phyloP scores from a whole-genome alignment of 2,797 vertebrate genomes.

The Cynodonichthys magdalenae region DNA sequence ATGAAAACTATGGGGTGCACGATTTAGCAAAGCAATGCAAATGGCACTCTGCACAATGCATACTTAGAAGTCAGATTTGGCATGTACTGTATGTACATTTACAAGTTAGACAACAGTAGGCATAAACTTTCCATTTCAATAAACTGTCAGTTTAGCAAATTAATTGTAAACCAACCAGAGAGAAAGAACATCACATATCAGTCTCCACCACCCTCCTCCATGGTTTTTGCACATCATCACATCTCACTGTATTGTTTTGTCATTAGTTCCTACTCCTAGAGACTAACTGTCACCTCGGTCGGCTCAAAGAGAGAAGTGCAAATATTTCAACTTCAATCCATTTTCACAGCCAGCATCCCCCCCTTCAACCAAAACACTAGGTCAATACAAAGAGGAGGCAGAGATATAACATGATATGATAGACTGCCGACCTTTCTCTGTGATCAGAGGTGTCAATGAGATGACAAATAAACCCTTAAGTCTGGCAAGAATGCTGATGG shows the following conservation, averaged over 20 bases:
- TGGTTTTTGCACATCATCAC: constrained; percentile 34
- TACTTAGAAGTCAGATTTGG: too few species aligned
- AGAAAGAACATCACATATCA: too few species aligned
- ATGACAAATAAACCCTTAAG: constrained; percentile 79
- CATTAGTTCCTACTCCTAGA: constrained; percentile 43
- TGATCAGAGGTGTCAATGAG: constrained; percentile 69
- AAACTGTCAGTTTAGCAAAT: too few species aligned
- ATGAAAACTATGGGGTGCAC: too few species aligned
- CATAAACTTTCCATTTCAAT: too few species aligned
- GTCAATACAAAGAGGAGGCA: constrained; percentile 65
- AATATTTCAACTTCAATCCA: constrained; percentile 55
- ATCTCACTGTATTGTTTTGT: constrained; percentile 41
- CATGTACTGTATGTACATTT: too few species aligned
- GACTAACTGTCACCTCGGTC: constrained; percentile 49
- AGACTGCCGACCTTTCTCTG: constrained; percentile 76
- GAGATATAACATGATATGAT: constrained; percentile 73
- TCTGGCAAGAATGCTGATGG: constrained; percentile 66
- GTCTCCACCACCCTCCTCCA: not conserved
- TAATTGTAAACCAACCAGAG: too few species aligned
- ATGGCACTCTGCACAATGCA: too few species aligned
- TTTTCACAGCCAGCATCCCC: constrained; percentile 21
- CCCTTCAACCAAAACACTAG: constrained; percentile 31
- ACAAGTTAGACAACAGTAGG: too few species aligned
- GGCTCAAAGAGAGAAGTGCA: constrained; percentile 43
- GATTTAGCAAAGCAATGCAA: too few species aligned